phyloP scores from a whole-genome alignment of 2,113 vertebrate genomes.

The Actinemys pallida region DNA sequence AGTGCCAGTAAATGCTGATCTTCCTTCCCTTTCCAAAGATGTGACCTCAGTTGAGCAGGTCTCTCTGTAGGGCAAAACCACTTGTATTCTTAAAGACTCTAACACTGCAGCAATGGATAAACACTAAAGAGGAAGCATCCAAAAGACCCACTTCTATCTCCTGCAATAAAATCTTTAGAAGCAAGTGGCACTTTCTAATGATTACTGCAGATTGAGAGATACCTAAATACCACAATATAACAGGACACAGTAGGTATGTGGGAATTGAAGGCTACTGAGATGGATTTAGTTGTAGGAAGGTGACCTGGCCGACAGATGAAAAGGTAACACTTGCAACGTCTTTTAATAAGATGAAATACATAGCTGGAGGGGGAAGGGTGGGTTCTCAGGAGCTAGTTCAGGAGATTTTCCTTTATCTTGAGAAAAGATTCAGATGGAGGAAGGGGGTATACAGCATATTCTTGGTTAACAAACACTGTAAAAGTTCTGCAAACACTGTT shows the following conservation, averaged over 20 bases:
- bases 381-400: neutral
- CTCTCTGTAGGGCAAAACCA: neutral
- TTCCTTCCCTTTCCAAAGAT: neutral
- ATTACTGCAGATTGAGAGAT: neutral
- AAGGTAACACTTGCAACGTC: neutral
- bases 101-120: neutral
- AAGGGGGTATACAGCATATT: neutral
- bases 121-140: neutral
- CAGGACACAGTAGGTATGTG: neutral
- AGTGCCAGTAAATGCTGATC: neutral
- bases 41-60: neutral
- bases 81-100: neutral
- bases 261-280: neutral
- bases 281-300: neutral
- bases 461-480: neutral
- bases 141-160: neutral
- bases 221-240: neutral
- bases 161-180: neutral
- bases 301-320: neutral
- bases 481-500: neutral
- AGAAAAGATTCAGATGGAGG: neutral
- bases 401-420: neutral
- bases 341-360: neutral
- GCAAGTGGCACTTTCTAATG: neutral
- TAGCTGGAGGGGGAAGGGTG: neutral